Base-by-base conservation (phyloP, 1,140 invertebrate species). In the Galleria mellonella region DNA sequence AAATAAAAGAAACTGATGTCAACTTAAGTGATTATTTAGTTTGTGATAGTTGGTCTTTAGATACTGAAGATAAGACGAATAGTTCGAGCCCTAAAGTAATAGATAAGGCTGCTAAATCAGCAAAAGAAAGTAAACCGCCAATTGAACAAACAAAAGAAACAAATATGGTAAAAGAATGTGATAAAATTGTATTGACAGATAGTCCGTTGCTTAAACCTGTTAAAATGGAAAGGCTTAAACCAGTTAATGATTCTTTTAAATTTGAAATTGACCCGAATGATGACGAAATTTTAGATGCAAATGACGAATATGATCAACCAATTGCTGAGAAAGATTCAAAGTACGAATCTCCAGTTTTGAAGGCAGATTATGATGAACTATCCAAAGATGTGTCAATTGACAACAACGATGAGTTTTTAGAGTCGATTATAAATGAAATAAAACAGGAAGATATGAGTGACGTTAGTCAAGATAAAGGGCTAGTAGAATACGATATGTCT, bases 11-110 rank as follows among this genome's bases (percentile, higher is more conserved):
- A 51, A 63, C 76, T 10, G 66, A 83, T 32, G 70, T 84, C 1
- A 72, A 81, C 48, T 55, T 86, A 6, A 82, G 68, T 28, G 82
- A 87, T 51, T 84, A 71, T 47, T 57, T 87, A 10, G 67, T 87
- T 8, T 87, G 83, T 30, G 83, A 87, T 41, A 83, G 79, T 55
- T 87, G 83, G 84, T 87, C 84, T 8, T 47, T 84, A 12, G 83
- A 86, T 33, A 83, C 77, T 37, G 82, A 86, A 11, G 78, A 81
- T 28, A 84, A 79, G 54, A 63, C 49, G 5, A 64, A 44, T 10
- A 54, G 12, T 15, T 55, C 64, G 0, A 83, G 77, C 33, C 79
- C 79, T 5, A 71, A 62, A 45, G 9, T 46, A n/a, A 55, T 72
- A 9, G 70, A 72, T 2, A 72, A 63, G 42, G 9, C 8, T 17